Evolutionary conservation across 2,888 invertebrate species (phyloP).

Genomic region (Pinctada fucata): DNA sequence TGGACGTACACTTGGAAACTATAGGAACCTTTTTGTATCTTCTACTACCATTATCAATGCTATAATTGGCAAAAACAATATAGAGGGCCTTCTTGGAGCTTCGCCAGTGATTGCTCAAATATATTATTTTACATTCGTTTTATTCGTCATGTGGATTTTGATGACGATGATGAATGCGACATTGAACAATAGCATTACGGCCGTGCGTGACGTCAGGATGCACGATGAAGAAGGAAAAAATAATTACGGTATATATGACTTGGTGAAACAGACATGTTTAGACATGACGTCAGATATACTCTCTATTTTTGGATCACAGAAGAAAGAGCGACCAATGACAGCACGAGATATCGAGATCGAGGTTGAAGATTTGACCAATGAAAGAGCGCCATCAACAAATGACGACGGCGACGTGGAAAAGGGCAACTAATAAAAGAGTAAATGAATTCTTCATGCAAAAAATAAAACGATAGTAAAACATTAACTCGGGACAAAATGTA

Average conservation of each 20-base stretch:
- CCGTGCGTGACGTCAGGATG: conserved; percentile 21
- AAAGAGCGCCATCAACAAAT: background rate
- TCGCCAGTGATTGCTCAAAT: conserved; percentile 54
- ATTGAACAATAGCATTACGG: conserved; percentile 55
- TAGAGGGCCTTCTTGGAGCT: conserved; percentile 49
- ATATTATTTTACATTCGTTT: conserved; percentile 60
- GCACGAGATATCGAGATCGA: conserved; percentile 3
- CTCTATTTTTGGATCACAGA: background rate
- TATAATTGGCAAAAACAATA: conserved; percentile 59
- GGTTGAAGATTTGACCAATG: background rate
- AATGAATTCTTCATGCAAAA: too few species aligned
- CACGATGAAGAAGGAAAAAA: background rate
- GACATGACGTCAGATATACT: background rate
- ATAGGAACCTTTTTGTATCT: conserved; percentile 51
- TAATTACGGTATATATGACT: conserved; percentile 10
- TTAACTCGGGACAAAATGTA: too few species aligned
- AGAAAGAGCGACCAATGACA: background rate
- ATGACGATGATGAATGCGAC: conserved; percentile 63
- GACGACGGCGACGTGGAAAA: background rate
- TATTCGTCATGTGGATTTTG: conserved; percentile 61
- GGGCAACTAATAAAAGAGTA: too few species aligned
- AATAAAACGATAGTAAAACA: too few species aligned
- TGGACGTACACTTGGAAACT: conserved; percentile 50
- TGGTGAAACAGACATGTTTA: conserved; percentile 1
- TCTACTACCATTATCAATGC: conserved; percentile 58